Evolutionary conservation across 2,888 invertebrate genomes (phyloP).

Genomic region (Acrocyrtus sp.): DNA sequence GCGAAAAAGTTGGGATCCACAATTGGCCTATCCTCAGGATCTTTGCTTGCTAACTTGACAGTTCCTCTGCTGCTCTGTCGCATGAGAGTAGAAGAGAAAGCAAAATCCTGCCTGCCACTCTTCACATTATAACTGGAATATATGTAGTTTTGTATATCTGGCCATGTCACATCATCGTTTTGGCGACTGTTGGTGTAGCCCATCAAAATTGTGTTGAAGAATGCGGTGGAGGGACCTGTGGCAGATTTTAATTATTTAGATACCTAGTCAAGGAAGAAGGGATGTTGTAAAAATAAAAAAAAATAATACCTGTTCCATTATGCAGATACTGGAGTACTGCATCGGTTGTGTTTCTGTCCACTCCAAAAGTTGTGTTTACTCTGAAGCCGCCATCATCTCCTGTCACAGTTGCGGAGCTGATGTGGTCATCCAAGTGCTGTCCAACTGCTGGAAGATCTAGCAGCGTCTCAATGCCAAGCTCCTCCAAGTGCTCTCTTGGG

Average conservation of each 20-base stretch:
- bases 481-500: constrained; percentile 28
- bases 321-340: constrained; percentile 20
- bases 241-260: background rate
- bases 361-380: constrained; percentile 38
- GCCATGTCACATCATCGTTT: constrained; percentile 31
- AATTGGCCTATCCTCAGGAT: constrained; percentile 35
- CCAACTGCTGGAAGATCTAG: constrained; percentile 51
- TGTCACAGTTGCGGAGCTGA: background rate
- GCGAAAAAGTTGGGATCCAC: constrained; percentile 49
- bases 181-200: constrained; percentile 36
- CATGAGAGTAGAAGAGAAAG: constrained; percentile 18
- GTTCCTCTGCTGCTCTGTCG: constrained; percentile 17
- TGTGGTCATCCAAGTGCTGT: constrained; percentile 46
- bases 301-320: constrained; percentile 32
- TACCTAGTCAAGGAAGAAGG: background rate
- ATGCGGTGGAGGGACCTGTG: background rate
- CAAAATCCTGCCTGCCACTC: constrained; percentile 7
- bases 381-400: constrained; percentile 11
- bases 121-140: constrained; percentile 5
- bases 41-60: constrained; percentile 27
- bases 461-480: constrained; percentile 22
- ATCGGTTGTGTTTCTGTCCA: constrained; percentile 9
- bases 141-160: constrained; percentile 42
- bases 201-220: constrained; percentile 22
- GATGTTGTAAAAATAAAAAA: background rate